A percentile compares a stretch with the other conserved stretches of the same genome.
Conservation (phyloP, 2,113 vertebrate genomes). For the Hepsetus odoe region DNA sequence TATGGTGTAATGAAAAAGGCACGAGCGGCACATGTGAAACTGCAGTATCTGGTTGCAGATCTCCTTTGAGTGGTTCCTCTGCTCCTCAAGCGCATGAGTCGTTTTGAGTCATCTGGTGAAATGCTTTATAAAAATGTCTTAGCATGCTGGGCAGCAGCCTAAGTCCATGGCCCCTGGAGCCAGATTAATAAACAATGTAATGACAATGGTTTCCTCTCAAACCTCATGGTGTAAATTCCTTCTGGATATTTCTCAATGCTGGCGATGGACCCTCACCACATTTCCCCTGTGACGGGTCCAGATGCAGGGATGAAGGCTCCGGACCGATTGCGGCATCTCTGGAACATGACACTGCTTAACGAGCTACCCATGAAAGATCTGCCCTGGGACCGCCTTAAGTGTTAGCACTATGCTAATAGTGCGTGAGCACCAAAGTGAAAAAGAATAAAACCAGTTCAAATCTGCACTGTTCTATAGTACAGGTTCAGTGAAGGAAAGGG, state of each 20-base stretch:
- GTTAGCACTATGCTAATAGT: neutral
- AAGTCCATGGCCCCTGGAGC: slow-evolving; percentile 20
- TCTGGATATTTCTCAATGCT: slow-evolving; percentile 39
- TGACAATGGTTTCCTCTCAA: slow-evolving; percentile 44
- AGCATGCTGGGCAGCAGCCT: slow-evolving; percentile 19
- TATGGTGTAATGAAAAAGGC: slow-evolving; percentile 5
- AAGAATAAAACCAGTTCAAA: neutral
- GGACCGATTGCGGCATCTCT: neutral
- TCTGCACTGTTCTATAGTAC: neutral
- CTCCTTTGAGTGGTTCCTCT: slow-evolving; percentile 15
- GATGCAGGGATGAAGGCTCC: slow-evolving; percentile 30
- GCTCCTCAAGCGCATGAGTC: slow-evolving; percentile 26
- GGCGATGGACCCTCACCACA: slow-evolving; percentile 22
- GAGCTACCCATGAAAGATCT: slow-evolving; percentile 16
- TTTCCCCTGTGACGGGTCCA: slow-evolving; percentile 31
- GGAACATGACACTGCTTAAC: slow-evolving; percentile 15
- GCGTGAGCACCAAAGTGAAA: neutral
- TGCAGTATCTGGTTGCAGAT: slow-evolving; percentile 16
- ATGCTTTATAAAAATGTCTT: slow-evolving; percentile 23
- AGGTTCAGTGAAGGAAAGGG: neutral
- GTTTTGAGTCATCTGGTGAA: slow-evolving; percentile 34
- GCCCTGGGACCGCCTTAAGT: neutral
- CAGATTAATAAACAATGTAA: slow-evolving; percentile 45
- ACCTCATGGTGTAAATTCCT: slow-evolving; percentile 32
- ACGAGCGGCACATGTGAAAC: slow-evolving; percentile 22